These are phyloP conservation scores for Blastomussa wellsi DNA, from an alignment of 92 coral and sea anemone genomes.

Conservation along the genomic window DNA sequence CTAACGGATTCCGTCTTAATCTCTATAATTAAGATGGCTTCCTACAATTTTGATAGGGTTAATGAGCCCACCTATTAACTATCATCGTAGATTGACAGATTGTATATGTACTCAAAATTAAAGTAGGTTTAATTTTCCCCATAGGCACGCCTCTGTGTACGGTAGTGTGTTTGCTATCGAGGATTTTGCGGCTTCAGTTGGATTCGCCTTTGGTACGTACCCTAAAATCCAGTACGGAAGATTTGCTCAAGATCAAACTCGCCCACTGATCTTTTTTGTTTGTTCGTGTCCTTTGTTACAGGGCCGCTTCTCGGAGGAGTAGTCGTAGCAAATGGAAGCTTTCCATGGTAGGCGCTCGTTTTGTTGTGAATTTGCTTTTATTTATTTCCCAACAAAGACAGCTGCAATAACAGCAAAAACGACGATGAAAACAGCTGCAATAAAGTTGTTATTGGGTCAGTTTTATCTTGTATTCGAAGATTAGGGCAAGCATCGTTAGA, in stretches of 20 bases:
- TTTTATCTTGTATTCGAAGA: too few relatives aligned
- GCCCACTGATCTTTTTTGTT: not conserved
- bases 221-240: not conserved
- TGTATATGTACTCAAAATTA: not conserved
- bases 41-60: too few relatives aligned
- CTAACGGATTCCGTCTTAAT: too few relatives aligned
- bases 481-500: too few relatives aligned
- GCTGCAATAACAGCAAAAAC: too few relatives aligned
- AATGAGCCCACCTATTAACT: too few relatives aligned
- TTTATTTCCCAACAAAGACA: too few relatives aligned
- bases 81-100: not conserved
- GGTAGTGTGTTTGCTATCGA: conserved; percentile 41
- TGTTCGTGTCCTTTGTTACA: conserved; percentile 19
- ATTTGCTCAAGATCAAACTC: not conserved
- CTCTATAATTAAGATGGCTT: too few relatives aligned
- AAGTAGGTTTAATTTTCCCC: too few relatives aligned
- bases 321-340: conserved; percentile 32
- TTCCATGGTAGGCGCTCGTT: conserved; percentile 21
- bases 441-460: too few relatives aligned
- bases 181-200: conserved; percentile 44
- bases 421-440: too few relatives aligned
- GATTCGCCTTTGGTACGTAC: conserved; percentile 38
- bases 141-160: conserved; percentile 42
- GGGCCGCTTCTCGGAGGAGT: conserved; percentile 39
- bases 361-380: not conserved